These are phyloP conservation scores for Synodontis membranacea DNA, from an alignment of 2,113 vertebrate genomes.

Conservation along the genomic window DNA sequence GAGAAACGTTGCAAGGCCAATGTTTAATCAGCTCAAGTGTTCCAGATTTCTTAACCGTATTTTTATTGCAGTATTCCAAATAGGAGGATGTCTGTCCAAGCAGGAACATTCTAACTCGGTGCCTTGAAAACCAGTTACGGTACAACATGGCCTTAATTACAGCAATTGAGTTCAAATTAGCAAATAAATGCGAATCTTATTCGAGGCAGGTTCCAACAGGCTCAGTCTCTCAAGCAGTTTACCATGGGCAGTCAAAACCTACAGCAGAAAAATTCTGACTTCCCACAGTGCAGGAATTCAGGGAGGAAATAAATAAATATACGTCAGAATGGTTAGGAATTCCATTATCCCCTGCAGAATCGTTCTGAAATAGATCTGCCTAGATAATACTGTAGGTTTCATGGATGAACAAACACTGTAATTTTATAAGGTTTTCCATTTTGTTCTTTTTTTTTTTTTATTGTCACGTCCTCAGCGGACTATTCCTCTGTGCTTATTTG, in stretches of 20 bases:
- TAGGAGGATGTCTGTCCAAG: not conserved
- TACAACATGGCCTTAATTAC: not conserved
- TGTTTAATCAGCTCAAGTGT: constrained; percentile 33
- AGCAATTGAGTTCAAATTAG: not conserved
- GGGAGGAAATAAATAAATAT: not conserved
- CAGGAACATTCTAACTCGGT: not conserved
- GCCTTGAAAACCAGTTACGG: not conserved
- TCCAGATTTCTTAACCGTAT: not conserved
- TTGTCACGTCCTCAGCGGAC: not conserved
- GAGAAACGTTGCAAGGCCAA: constrained; percentile 18
- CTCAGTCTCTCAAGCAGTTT: too few species aligned
- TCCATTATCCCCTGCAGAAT: not conserved
- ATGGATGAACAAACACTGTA: not conserved
- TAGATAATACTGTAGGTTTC: not conserved
- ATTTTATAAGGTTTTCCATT: not conserved
- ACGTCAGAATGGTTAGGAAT: not conserved
- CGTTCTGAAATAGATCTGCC: not conserved
- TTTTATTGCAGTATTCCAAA: not conserved
- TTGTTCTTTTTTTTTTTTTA: not conserved
- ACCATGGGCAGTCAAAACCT: not conserved
- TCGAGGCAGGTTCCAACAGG: not conserved
- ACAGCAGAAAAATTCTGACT: not conserved
- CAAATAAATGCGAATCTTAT: not conserved
- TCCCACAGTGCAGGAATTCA: not conserved
- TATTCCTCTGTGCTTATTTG: not conserved